Percentiles rank a stretch among this genome's conserved stretches.
These are phyloP conservation scores for Peucedramus taeniatus DNA, from an alignment of 2,113 vertebrate genomes.

Conservation along the genomic window DNA sequence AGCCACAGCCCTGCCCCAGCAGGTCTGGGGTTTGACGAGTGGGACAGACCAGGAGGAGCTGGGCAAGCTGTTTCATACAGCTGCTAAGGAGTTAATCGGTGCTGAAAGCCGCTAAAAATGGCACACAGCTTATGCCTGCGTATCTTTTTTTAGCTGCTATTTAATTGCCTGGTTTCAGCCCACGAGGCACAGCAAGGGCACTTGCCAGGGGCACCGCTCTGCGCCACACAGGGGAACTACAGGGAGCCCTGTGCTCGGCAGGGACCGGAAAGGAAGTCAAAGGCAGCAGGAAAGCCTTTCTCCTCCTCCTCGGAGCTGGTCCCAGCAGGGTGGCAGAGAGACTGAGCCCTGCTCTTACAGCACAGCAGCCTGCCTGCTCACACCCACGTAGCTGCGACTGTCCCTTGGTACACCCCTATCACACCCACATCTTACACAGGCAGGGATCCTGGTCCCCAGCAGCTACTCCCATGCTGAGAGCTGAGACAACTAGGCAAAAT, in stretches of 20 bases:
- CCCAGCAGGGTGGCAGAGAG: background rate
- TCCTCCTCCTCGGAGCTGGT: background rate
- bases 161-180: background rate
- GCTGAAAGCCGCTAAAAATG: background rate
- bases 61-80: background rate
- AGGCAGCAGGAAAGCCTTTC: background rate
- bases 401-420: too few species aligned
- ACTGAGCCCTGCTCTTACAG: background rate
- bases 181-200: accelerated
- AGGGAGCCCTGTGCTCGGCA: background rate
- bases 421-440: accelerated
- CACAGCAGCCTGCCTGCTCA: background rate
- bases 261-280: background rate
- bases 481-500: background rate
- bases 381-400: accelerated
- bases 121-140: background rate
- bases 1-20: background rate
- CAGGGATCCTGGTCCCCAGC: accelerated
- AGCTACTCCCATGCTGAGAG: background rate
- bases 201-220: background rate
- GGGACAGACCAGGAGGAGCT: background rate
- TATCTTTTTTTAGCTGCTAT: background rate
- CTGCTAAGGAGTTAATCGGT: background rate
- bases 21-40: background rate
- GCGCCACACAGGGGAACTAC: background rate